These are phyloP conservation scores for Luidia sarsii DNA, from an alignment of 53 echinoderm and acorn worm genomes.

Conservation along the genomic window DNA sequence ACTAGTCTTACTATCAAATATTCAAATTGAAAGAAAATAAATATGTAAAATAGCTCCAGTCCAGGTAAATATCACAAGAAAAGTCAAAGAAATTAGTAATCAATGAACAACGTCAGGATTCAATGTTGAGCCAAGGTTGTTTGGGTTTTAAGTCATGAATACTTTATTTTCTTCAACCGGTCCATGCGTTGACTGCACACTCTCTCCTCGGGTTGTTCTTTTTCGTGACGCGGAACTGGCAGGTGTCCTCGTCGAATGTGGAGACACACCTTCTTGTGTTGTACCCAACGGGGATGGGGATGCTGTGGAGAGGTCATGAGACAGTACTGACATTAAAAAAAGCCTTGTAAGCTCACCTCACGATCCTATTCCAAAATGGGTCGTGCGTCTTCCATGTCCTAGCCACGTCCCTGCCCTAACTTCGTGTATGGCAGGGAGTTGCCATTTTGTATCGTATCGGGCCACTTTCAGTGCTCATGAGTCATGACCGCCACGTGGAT, in stretches of 20 bases:
- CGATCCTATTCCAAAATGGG: neutral
- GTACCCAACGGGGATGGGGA: neutral
- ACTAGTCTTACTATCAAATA: too few species aligned
- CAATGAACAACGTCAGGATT: too few species aligned
- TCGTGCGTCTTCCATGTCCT: neutral
- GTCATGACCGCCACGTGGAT: neutral
- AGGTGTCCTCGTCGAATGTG: conserved; percentile 5
- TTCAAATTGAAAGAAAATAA: too few species aligned
- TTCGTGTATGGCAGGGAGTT: neutral
- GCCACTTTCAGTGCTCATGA: neutral
- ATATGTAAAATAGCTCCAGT: too few species aligned
- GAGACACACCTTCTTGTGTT: neutral
- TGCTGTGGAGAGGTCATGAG: neutral
- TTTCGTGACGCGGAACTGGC: neutral
- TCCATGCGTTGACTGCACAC: neutral
- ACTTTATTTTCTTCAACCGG: too few species aligned
- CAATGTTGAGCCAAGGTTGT: too few species aligned
- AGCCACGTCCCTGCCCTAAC: neutral
- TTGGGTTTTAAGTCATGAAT: too few species aligned
- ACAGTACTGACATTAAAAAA: neutral
- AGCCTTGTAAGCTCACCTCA: too few species aligned
- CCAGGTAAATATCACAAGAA: too few species aligned
- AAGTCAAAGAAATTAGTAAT: too few species aligned
- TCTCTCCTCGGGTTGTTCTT: neutral
- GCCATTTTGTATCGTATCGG: neutral